Conservation (phyloP, 2,797 vertebrate genomes). For the Liparis tanakae region DNA sequence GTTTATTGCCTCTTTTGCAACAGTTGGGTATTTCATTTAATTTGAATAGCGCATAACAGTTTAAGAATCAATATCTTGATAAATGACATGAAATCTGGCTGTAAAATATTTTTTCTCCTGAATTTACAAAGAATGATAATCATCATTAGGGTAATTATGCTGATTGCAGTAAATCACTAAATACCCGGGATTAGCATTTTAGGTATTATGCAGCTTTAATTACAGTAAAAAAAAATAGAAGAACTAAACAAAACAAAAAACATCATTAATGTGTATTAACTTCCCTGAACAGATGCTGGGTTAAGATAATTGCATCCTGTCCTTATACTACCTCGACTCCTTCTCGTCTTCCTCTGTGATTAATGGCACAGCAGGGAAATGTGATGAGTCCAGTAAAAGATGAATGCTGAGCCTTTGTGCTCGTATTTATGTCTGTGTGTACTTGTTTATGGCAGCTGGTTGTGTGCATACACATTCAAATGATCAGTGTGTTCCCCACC, state of each 20-base stretch:
- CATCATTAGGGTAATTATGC: constrained; percentile 39
- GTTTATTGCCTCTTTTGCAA: constrained; percentile 3
- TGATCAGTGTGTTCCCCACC: constrained; percentile 48
- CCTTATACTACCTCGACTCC: constrained; percentile 51
- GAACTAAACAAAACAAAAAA: constrained; percentile 12
- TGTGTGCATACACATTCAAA: constrained; percentile 43
- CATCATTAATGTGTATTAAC: constrained; percentile 50
- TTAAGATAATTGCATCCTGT: constrained; percentile 57
- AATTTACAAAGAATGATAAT: constrained; percentile 29
- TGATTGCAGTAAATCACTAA: constrained; percentile 35
- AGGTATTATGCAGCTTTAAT: constrained; percentile 36
- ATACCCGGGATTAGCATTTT: constrained; percentile 43
- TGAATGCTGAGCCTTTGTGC: constrained; percentile 66
- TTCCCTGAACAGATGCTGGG: constrained; percentile 57
- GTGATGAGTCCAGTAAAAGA: constrained; percentile 76
- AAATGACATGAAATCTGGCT: constrained; percentile 16
- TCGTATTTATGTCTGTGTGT: constrained; percentile 53
- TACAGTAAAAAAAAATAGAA: constrained; percentile 1
- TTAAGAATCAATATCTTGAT: constrained; percentile 23
- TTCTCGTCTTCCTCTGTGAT: constrained; percentile 69
- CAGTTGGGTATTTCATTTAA: constrained; percentile 11
- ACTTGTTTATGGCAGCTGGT: constrained; percentile 42
- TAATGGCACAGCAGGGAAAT: constrained; percentile 68
- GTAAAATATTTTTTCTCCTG: constrained; percentile 7
- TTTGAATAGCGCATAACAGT: constrained; percentile 3